Percentiles rank a stretch among this genome's conserved stretches.
Evolutionary conservation across 2,113 vertebrate species (phyloP).

Genomic region (human (Homo sapiens)): GRCh38 chr7:15982501-15983000

Average conservation of each 20-base stretch:
- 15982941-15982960: neutral
- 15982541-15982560: neutral
- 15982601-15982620: neutral
- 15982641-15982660: neutral
- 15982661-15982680: neutral
- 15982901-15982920: neutral
- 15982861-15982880: neutral
- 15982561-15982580: neutral
- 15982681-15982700: neutral
- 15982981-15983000: neutral
- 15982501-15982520: neutral
- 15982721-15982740: neutral
- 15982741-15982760: neutral
- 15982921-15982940: neutral
- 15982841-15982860: neutral
- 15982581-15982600: neutral
- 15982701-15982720: neutral
- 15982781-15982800: neutral
- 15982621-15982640: neutral
- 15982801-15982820: neutral
- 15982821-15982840: neutral
- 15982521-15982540: neutral
- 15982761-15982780: neutral
- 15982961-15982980: neutral
- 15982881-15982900: neutral